Evolutionary conservation across 1,140 invertebrate species (phyloP).

Genomic region (Meloidogyne floridensis): DNA sequence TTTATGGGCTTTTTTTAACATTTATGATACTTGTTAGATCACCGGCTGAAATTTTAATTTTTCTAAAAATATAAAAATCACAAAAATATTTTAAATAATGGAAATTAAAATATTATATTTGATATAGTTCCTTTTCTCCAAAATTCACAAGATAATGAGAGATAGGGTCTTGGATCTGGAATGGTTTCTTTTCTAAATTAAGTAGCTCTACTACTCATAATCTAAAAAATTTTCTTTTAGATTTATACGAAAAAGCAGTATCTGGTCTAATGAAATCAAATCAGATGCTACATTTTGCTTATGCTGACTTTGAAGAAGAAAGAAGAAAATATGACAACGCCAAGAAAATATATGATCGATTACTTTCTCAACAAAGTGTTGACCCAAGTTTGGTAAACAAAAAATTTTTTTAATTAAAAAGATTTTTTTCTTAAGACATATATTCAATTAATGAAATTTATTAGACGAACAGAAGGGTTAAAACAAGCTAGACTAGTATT

Average conservation of each 20-base stretch:
- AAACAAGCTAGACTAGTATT: slow-evolving; percentile 91
- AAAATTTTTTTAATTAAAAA: background rate
- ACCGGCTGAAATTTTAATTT: too few species aligned
- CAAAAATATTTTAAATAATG: too few species aligned
- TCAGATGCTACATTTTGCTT: slow-evolving; percentile 92
- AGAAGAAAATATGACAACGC: slow-evolving; percentile 94
- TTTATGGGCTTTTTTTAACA: too few species aligned
- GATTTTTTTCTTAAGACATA: slow-evolving; percentile 73
- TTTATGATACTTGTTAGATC: background rate
- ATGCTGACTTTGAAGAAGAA: slow-evolving; percentile 97
- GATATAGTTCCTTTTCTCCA: too few species aligned
- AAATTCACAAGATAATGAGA: too few species aligned
- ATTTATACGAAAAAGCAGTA: slow-evolving; percentile 88
- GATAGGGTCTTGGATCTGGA: too few species aligned
- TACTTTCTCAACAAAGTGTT: slow-evolving; percentile 82
- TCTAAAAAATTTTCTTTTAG: slow-evolving; percentile 70
- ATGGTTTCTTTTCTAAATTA: too few species aligned
- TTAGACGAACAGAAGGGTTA: slow-evolving; percentile 91
- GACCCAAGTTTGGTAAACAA: slow-evolving; percentile 84
- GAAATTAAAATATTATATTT: too few species aligned
- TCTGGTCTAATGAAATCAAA: slow-evolving; percentile 80
- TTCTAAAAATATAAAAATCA: too few species aligned
- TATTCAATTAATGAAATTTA: slow-evolving; percentile 99
- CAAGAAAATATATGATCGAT: slow-evolving; percentile 90
- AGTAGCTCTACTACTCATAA: too few species aligned